These are phyloP conservation scores for Bombus vancouverensis DNA, from an alignment of 1,140 invertebrate species.

Conservation along the genomic window DNA sequence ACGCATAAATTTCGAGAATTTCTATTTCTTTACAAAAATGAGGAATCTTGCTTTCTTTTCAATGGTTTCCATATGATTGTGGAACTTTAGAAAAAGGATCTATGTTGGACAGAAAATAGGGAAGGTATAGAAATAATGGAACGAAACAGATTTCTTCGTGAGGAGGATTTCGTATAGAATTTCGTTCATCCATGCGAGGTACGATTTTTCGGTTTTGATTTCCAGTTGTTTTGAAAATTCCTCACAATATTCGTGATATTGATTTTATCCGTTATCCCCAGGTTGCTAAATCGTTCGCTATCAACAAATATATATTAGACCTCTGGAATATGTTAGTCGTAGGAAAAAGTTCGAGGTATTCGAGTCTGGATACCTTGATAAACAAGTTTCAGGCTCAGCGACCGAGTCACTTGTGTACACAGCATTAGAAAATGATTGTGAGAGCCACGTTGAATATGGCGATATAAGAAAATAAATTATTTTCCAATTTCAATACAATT, in stretches of 20 bases:
- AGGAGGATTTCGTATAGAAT: neutral
- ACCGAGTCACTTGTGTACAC: neutral
- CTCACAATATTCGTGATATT: neutral
- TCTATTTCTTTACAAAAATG: neutral
- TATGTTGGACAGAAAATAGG: neutral
- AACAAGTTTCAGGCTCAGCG: constrained; percentile 12
- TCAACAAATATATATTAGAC: constrained; percentile 13
- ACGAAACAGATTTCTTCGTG: neutral
- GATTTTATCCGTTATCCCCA: neutral
- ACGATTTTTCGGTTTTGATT: neutral
- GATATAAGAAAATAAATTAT: neutral
- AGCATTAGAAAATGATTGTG: neutral
- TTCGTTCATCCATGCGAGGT: too few species aligned
- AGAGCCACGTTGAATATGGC: neutral
- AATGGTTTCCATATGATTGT: neutral
- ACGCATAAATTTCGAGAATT: neutral
- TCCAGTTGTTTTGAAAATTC: neutral
- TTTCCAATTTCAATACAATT: neutral
- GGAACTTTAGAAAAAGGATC: neutral
- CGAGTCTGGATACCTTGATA: constrained; percentile 23
- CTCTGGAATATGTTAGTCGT: neutral
- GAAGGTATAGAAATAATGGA: too few species aligned
- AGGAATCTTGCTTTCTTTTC: neutral
- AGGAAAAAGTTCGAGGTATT: constrained; percentile 16
- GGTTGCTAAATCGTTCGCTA: neutral